Base-by-base conservation (phyloP, 2,888 invertebrate species). In the Crocallis elinguaria region DNA sequence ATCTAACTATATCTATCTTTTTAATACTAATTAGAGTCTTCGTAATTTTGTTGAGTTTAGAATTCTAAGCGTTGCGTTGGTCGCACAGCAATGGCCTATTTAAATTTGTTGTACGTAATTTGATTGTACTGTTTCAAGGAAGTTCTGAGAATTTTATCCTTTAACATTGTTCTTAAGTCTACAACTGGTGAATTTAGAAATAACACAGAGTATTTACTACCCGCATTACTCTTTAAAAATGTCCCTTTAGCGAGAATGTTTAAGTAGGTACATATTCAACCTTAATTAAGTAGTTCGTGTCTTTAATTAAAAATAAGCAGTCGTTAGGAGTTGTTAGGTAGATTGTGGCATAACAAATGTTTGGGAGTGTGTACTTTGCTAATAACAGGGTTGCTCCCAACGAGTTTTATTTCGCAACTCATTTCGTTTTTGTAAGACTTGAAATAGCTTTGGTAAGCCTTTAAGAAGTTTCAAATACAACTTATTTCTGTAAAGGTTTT, bases 301-400 rank as follows among this genome's bases (percentile, higher is more conserved):
- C 49, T 54, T 64, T 75, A 67, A 70, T 75, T 73, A 73, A 67
- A 68, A 67, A 55, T 36, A 48, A 58, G 49, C 54, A 57, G 62
- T 67, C 67, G 67, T 71, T 63, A 49, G 46, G 38, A 62, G 61
- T 69, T 73, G 61, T 64, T 57, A 53, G 45, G 46, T 61, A 60
- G 62, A 63, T 67, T 66, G 49, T 52, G 62, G 35, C 11, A 42
- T 62, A 66, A 63, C 37, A 50, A 69, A 64, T 61, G 49, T 52
- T 64, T 51, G 36, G 14, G 21, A 39, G 39, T 60, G 32, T 38
- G 46, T 61, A 45, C 33, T 51, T 49, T 56, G 32, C 33, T 44
- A 39, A 33, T 39, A 44, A 13, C 16, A 35, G 11, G 23, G 14
- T 9, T 44, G 25, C 13, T n/a, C n/a, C 12, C 2, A 13, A 21